A percentile compares a stretch with the other conserved stretches of the same genome.
These are phyloP conservation scores for Atrichornis clamosus DNA, from an alignment of 2,113 vertebrate species.

Conservation along the genomic window DNA sequence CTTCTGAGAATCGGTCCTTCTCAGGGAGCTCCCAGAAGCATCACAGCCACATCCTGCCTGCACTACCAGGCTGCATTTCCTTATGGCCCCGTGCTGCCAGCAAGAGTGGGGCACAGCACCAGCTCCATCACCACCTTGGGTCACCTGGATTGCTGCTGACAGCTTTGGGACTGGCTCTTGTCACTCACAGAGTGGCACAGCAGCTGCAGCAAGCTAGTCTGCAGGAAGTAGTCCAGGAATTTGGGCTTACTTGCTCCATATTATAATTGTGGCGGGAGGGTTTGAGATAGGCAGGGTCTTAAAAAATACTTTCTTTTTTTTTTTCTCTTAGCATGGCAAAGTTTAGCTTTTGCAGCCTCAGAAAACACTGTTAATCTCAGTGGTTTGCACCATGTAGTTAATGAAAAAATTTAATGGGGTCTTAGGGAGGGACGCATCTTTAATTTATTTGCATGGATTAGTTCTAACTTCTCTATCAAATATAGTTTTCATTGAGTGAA, in stretches of 20 bases:
- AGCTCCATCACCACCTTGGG: neutral
- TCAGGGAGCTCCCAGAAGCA: neutral
- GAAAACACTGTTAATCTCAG: constrained; percentile 53
- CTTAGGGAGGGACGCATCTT: neutral
- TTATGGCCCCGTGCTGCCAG: accelerated
- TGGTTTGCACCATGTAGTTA: constrained; percentile 28
- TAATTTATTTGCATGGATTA: neutral
- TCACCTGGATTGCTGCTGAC: neutral
- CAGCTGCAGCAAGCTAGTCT: neutral
- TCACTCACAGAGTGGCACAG: neutral
- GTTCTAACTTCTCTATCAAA: neutral
- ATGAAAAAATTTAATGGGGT: neutral
- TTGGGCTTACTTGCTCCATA: neutral
- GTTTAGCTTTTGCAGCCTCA: constrained; percentile 36
- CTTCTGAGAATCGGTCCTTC: neutral
- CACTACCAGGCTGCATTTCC: neutral
- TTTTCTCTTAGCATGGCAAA: constrained; percentile 30
- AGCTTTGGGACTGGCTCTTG: neutral
- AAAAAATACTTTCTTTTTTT: constrained; percentile 8
- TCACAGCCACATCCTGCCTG: neutral
- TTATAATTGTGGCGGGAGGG: neutral
- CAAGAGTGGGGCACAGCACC: accelerated
- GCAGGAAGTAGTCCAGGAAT: neutral
- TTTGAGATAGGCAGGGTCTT: neutral
- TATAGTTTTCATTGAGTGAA: constrained; percentile 22